Conservation (phyloP, 2,888 invertebrate genomes). For the Ypsolopha sequella region DNA sequence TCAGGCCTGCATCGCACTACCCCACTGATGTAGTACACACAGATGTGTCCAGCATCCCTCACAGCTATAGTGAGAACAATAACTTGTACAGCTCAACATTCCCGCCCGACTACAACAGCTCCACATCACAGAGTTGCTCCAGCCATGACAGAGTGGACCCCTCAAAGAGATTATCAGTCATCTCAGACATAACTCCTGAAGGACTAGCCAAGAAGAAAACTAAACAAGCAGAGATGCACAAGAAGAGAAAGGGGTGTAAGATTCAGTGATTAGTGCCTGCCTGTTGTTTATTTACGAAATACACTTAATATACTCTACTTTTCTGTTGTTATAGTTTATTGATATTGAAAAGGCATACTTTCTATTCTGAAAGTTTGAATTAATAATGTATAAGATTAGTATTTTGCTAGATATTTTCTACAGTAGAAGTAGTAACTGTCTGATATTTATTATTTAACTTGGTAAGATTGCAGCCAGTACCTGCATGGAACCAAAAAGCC, state of each 20-base stretch:
- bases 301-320: background rate
- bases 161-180: constrained; percentile 52
- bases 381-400: background rate
- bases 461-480: constrained; percentile 31
- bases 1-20: constrained; percentile 59
- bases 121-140: constrained; percentile 15
- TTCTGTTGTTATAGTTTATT: background rate
- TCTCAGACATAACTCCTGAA: constrained; percentile 60
- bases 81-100: constrained; percentile 51
- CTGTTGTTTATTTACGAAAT: background rate
- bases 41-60: constrained; percentile 23
- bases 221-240: constrained; percentile 48
- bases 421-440: background rate
- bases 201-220: constrained; percentile 53
- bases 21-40: constrained; percentile 28
- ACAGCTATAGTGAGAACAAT: constrained; percentile 58
- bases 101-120: constrained; percentile 29
- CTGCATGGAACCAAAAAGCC: constrained; percentile 53
- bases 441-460: background rate
- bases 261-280: constrained; percentile 35
- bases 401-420: background rate
- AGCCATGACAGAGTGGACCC: constrained; percentile 29
- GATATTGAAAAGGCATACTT: background rate
- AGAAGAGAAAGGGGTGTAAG: constrained; percentile 58
- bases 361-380: background rate